Evolutionary conservation across 2,113 vertebrate genomes (phyloP).

Genomic region (Alces alces): DNA sequence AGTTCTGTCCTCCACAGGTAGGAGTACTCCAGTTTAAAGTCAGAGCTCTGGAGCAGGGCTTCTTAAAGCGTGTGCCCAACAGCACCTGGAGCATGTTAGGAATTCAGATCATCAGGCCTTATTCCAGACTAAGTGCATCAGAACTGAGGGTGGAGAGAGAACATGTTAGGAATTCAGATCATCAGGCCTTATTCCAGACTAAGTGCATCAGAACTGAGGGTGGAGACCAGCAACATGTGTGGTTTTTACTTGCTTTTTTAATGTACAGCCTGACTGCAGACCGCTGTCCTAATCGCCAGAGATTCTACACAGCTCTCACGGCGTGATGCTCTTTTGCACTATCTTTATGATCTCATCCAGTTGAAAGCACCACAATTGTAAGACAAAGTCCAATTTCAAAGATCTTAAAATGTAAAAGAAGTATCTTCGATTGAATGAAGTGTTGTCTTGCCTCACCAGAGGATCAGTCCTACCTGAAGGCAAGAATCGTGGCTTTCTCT

Average conservation of each 20-base stretch:
- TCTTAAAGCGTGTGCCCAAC: neutral
- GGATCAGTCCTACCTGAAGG: neutral
- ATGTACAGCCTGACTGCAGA: neutral
- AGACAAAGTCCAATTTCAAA: neutral
- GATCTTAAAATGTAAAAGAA: neutral
- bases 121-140: neutral
- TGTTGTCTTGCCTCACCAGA: neutral
- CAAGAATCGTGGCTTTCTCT: neutral
- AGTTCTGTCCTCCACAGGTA: accelerated
- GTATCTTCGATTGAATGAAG: neutral
- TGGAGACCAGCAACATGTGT: neutral
- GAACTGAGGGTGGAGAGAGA: neutral
- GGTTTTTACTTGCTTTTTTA: neutral
- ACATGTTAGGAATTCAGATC: neutral
- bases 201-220: neutral
- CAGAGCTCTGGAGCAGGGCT: neutral
- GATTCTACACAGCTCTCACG: neutral
- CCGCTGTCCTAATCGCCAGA: neutral
- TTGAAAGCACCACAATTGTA: neutral
- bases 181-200: neutral
- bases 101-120: neutral
- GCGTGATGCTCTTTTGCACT: neutral
- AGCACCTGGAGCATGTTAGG: neutral
- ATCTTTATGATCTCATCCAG: neutral
- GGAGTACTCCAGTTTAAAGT: neutral